A percentile compares a stretch with the other conserved stretches of the same genome.
Evolutionary conservation across 2,113 vertebrate genomes (phyloP).

Genomic region (Campylomormyrus tamandua): DNA sequence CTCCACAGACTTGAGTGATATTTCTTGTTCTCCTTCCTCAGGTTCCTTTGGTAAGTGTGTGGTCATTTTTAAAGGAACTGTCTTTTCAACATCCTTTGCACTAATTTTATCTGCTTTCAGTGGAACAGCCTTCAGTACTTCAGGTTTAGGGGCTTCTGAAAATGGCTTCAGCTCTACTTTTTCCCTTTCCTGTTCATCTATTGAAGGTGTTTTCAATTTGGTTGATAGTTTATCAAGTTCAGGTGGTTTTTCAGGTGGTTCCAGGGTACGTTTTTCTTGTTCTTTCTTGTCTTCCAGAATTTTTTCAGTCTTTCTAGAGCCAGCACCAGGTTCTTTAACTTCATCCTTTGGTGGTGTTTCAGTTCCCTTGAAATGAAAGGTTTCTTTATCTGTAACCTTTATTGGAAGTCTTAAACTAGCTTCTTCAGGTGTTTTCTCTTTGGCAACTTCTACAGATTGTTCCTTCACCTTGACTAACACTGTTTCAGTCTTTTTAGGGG

Average conservation of each 20-base stretch:
- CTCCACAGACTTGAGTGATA: slow-evolving; percentile 51
- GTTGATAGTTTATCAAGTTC: slow-evolving; percentile 36
- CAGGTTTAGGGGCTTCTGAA: slow-evolving; percentile 58
- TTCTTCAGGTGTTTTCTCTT: slow-evolving; percentile 44
- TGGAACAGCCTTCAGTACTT: slow-evolving; percentile 39
- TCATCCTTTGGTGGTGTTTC: slow-evolving; percentile 39
- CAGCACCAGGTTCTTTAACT: slow-evolving; percentile 39
- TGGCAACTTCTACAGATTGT: slow-evolving; percentile 23
- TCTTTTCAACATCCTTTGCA: slow-evolving; percentile 24
- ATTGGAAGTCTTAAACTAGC: slow-evolving; percentile 19
- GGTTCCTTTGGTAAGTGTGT: slow-evolving; percentile 38
- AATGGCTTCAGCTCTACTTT: slow-evolving; percentile 55
- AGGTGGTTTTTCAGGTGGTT: slow-evolving; percentile 46
- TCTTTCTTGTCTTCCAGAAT: slow-evolving; percentile 34
- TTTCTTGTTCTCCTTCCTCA: slow-evolving; percentile 47
- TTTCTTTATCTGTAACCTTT: slow-evolving; percentile 14
- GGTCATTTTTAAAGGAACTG: slow-evolving; percentile 41
- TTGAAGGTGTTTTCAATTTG: slow-evolving; percentile 52
- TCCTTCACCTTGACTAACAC: not conserved
- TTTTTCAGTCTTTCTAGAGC: slow-evolving; percentile 38
- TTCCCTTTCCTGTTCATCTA: slow-evolving; percentile 47
- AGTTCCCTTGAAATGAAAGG: no score
- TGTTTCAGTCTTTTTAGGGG: not conserved
- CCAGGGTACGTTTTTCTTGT: slow-evolving; percentile 29
- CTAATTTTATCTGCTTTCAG: slow-evolving; percentile 9